Percentiles rank a stretch among this genome's conserved stretches.
Evolutionary conservation across 2,888 invertebrate genomes (phyloP).

Genomic region (Trichopria drosophilae): DNA sequence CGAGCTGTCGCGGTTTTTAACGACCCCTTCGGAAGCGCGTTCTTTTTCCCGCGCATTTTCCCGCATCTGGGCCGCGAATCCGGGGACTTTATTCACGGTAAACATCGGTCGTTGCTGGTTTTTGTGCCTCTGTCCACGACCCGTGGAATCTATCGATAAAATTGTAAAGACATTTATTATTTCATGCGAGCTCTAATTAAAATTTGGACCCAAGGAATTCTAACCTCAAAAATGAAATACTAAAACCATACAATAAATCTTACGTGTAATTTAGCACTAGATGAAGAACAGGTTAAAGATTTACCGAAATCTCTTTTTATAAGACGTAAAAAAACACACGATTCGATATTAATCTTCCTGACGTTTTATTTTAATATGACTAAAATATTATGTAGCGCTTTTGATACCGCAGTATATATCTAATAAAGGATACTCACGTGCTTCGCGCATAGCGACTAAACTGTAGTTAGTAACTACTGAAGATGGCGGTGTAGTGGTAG

Average conservation of each 20-base stretch:
- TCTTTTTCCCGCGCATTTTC: constrained; percentile 41
- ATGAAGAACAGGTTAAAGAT: too few species aligned
- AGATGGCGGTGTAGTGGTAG: constrained; percentile 57
- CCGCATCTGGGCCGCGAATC: constrained; percentile 65
- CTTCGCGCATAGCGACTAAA: constrained; percentile 49
- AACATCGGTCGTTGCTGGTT: constrained; percentile 52
- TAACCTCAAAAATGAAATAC: too few species aligned
- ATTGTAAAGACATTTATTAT: constrained; percentile 12
- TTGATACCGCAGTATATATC: too few species aligned
- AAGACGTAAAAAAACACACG: too few species aligned
- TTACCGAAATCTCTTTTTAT: too few species aligned
- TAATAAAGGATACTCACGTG: constrained; percentile 47
- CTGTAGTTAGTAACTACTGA: constrained; percentile 55
- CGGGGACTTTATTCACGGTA: constrained; percentile 56
- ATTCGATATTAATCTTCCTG: too few species aligned
- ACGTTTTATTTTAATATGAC: too few species aligned
- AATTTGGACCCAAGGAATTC: constrained; percentile 5
- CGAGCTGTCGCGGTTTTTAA: constrained; percentile 73
- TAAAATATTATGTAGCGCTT: too few species aligned
- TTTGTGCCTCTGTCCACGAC: constrained; percentile 48
- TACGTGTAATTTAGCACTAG: too few species aligned
- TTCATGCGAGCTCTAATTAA: constrained; percentile 14
- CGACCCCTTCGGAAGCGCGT: too few species aligned
- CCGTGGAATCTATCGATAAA: constrained; percentile 42
- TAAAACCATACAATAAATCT: too few species aligned